A percentile compares a stretch with the other conserved stretches of the same genome.
Evolutionary conservation across 2,888 invertebrate species (phyloP).

Genomic region (Cheilosia vernalis): DNA sequence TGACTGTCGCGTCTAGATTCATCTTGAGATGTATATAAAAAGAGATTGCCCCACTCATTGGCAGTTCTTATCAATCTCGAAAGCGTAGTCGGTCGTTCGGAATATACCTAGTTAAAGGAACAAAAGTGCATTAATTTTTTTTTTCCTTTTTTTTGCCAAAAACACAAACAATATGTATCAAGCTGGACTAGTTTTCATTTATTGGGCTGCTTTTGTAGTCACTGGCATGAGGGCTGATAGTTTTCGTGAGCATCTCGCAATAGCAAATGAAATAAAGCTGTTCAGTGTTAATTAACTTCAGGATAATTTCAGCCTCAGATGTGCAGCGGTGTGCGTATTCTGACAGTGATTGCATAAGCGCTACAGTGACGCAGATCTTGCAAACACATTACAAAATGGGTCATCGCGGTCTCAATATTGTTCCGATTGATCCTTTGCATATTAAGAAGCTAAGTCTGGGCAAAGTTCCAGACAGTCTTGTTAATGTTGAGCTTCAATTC

Average conservation of each 20-base stretch:
- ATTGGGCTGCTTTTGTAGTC: neutral
- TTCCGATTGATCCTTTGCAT: conserved; percentile 80
- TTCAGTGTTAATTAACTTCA: neutral
- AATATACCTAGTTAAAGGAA: neutral
- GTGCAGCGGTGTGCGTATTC: conserved; percentile 26
- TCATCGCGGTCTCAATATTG: conserved; percentile 78
- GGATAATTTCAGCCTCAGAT: conserved; percentile 41
- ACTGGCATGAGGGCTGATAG: neutral
- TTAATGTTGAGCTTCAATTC: conserved; percentile 80
- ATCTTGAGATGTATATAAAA: conserved; percentile 42
- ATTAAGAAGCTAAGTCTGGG: conserved; percentile 78
- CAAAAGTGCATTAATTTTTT: neutral
- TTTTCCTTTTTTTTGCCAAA: neutral
- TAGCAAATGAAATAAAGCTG: neutral
- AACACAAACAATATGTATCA: conserved; percentile 37
- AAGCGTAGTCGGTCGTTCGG: neutral
- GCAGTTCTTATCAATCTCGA: conserved; percentile 25
- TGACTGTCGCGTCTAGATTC: conserved; percentile 18
- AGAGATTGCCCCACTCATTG: conserved; percentile 23
- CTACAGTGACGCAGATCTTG: conserved; percentile 15
- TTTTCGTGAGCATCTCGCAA: conserved; percentile 38
- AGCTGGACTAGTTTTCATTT: conserved; percentile 8
- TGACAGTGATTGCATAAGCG: conserved; percentile 26
- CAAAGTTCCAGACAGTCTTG: conserved; percentile 80
- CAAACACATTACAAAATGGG: conserved; percentile 72